These are phyloP conservation scores for Ispidina lecontei DNA, from an alignment of 2,797 vertebrate genomes.

Conservation along the genomic window DNA sequence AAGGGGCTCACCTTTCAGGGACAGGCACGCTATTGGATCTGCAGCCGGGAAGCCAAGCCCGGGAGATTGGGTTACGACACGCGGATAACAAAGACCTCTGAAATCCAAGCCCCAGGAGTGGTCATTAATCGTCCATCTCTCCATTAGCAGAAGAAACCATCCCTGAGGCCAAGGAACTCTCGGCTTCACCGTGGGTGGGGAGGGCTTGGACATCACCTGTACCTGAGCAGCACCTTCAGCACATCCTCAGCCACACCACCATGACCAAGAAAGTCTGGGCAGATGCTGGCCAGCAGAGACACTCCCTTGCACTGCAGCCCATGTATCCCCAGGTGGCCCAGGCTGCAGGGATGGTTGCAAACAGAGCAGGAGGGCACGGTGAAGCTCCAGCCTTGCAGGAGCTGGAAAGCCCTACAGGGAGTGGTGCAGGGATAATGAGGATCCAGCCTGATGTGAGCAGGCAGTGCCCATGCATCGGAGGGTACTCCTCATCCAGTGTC, in stretches of 20 bases:
- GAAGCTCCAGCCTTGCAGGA: fast-evolving
- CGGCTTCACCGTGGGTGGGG: not conserved
- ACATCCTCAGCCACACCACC: fast-evolving
- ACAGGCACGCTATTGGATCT: slow-evolving; percentile 41
- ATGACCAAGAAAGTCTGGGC: not conserved
- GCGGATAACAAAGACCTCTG: slow-evolving; percentile 30
- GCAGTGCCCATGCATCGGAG: fast-evolving
- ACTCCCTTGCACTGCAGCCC: not conserved
- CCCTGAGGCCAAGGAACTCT: not conserved
- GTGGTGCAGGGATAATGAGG: fast-evolving
- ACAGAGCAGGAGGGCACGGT: fast-evolving
- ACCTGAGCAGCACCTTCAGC: fast-evolving
- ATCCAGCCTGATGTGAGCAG: not conserved
- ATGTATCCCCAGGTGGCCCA: fast-evolving
- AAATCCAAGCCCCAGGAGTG: slow-evolving; percentile 37
- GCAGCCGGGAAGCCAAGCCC: slow-evolving; percentile 26
- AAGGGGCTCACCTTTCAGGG: slow-evolving; percentile 64
- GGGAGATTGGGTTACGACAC: slow-evolving; percentile 45
- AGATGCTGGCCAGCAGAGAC: not conserved
- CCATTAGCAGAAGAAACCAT: not conserved
- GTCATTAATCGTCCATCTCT: not conserved
- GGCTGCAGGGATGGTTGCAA: fast-evolving
- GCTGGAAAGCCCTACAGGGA: not conserved
- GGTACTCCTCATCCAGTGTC: fast-evolving
- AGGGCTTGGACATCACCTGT: fast-evolving